Percentiles rank a stretch among this genome's conserved stretches.
phyloP scores from a whole-genome alignment of 2,797 vertebrate genomes.

The Buphagus erythrorhynchus region DNA sequence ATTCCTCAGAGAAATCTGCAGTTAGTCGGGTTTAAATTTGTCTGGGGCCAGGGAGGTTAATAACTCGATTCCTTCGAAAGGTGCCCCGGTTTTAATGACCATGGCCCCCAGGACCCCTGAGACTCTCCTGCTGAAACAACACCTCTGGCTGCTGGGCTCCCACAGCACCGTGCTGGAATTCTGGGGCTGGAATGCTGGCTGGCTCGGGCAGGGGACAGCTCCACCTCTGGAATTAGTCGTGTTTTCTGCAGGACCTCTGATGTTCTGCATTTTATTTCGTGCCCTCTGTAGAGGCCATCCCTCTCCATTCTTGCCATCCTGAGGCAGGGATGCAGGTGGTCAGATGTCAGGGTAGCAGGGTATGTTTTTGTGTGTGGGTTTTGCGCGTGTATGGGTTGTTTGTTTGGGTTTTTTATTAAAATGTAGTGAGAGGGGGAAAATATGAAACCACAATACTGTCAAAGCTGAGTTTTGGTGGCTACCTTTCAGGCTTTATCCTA shows the following conservation, averaged over 20 bases:
- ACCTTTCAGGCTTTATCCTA: neutral
- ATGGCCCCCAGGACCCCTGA: neutral
- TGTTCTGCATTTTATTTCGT: neutral
- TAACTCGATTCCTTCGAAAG: slow-evolving; percentile 45
- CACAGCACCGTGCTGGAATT: neutral
- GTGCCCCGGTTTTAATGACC: slow-evolving; percentile 17
- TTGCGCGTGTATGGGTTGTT: neutral
- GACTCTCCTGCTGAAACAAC: neutral
- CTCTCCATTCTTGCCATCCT: neutral
- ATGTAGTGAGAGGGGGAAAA: neutral
- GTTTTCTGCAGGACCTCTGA: neutral
- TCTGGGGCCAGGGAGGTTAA: slow-evolving; percentile 23
- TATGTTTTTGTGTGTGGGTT: neutral
- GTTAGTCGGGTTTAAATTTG: slow-evolving; percentile 43
- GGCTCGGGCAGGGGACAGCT: fast-evolving
- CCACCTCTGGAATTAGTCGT: fast-evolving
- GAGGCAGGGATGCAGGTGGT: neutral
- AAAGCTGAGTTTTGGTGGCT: neutral
- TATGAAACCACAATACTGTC: neutral
- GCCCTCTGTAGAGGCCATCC: neutral
- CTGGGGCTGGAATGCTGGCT: neutral
- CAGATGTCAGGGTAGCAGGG: neutral
- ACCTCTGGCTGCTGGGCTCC: neutral
- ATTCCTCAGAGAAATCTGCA: slow-evolving; percentile 44
- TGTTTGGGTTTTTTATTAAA: neutral